Conservation (phyloP, 1,140 invertebrate genomes). For the Cherax destructor region DNA sequence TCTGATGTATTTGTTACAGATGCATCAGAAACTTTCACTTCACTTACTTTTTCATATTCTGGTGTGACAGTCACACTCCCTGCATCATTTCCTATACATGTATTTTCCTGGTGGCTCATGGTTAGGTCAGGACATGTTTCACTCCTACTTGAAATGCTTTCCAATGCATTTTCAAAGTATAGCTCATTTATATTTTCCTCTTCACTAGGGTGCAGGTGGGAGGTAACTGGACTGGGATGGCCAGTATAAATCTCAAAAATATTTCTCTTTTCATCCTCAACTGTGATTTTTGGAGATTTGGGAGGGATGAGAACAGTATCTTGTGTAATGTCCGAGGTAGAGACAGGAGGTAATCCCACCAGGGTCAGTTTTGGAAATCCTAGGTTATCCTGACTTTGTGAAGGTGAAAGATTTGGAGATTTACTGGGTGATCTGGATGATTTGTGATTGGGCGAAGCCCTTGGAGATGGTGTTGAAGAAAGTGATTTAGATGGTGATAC, state of each 20-base stretch:
- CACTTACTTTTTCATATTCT: neutral
- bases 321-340: slow-evolving; percentile 14
- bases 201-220: neutral
- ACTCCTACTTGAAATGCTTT: neutral
- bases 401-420: slow-evolving; percentile 36
- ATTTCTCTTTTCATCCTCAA: slow-evolving; percentile 63
- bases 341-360: slow-evolving; percentile 24
- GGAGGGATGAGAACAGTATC: slow-evolving; percentile 37
- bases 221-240: neutral
- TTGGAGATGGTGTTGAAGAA: slow-evolving; percentile 55
- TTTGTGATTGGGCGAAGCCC: slow-evolving; percentile 25
- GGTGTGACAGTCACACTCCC: neutral
- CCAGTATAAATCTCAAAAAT: slow-evolving; percentile 57
- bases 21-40: neutral
- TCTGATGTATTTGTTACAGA: neutral
- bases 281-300: slow-evolving; percentile 53
- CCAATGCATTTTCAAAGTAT: neutral
- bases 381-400: neutral
- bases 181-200: neutral
- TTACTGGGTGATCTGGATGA: slow-evolving; percentile 26
- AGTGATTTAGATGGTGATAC: slow-evolving; percentile 48
- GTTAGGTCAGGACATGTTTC: neutral
- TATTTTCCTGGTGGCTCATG: neutral
- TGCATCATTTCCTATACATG: neutral
- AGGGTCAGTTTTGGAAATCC: slow-evolving; percentile 13